A percentile compares a stretch with the other conserved stretches of the same genome.
phyloP scores from a whole-genome alignment of 1,140 invertebrate species.

The Diuraphis noxia region DNA sequence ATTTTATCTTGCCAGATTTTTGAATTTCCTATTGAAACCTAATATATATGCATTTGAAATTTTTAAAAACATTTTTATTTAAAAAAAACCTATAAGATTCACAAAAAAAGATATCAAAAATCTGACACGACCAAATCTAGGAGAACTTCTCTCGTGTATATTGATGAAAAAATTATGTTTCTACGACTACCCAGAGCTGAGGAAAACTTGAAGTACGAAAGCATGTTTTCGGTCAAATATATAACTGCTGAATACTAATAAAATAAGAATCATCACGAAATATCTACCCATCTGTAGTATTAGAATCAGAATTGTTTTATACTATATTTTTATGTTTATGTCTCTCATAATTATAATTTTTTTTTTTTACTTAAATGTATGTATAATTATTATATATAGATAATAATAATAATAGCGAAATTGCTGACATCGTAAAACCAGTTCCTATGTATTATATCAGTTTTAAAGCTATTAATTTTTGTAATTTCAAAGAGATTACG shows the following conservation, averaged over 20 bases:
- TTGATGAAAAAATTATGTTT: too few relatives aligned
- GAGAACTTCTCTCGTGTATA: too few relatives aligned
- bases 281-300: not conserved
- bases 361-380: not conserved
- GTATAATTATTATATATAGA: not conserved
- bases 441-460: not conserved
- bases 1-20: too few relatives aligned
- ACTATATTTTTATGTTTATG: not conserved
- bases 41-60: too few relatives aligned
- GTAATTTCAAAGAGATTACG: not conserved
- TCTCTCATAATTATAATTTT: not conserved
- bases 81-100: too few relatives aligned
- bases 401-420: not conserved
- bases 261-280: not conserved
- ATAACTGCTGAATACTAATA: not conserved
- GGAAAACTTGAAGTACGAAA: too few relatives aligned
- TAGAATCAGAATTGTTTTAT: not conserved
- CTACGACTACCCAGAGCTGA: too few relatives aligned
- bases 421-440: not conserved
- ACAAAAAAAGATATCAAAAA: too few relatives aligned
- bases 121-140: too few relatives aligned
- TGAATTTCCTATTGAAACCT: too few relatives aligned
- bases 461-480: conserved; percentile 5
- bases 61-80: too few relatives aligned
- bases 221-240: too few relatives aligned